A percentile compares a stretch with the other conserved stretches of the same genome.
These are phyloP conservation scores for Neoseiulus cucumeris DNA, from an alignment of 1,140 invertebrate species.

Conservation along the genomic window DNA sequence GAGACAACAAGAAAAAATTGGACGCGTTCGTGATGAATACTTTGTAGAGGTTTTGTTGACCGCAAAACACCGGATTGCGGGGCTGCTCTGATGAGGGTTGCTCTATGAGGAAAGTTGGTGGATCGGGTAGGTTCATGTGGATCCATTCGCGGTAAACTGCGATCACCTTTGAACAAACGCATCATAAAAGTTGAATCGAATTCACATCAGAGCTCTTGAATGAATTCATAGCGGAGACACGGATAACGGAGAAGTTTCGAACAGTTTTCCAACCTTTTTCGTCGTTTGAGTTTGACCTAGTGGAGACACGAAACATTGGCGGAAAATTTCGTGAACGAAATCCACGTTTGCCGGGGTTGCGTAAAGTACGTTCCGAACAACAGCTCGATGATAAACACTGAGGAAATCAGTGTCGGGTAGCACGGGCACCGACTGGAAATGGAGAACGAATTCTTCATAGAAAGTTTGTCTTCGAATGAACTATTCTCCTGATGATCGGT, in stretches of 20 bases:
- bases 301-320: conserved; percentile 36
- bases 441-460: not conserved
- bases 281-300: not conserved
- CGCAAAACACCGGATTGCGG: not conserved
- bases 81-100: conserved; percentile 3
- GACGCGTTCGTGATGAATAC: conserved; percentile 78
- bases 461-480: not conserved
- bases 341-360: conserved; percentile 75
- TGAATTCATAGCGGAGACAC: not conserved
- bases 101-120: conserved; percentile 11
- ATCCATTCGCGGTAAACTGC: conserved; percentile 92
- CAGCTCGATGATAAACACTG: conserved; percentile 14
- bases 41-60: conserved; percentile 10
- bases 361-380: conserved; percentile 70
- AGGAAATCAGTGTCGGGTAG: conserved; percentile 1
- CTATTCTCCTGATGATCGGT: not conserved
- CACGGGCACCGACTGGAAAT: not conserved
- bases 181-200: not conserved
- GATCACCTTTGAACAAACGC: conserved; percentile 43
- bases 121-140: conserved; percentile 41
- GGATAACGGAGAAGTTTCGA: no score
- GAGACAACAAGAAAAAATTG: conserved; percentile 69
- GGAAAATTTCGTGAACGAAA: conserved; percentile 78
- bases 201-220: not conserved
- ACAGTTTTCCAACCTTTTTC: conserved; percentile 6